These are phyloP conservation scores for Drosophila birchii DNA, from an alignment of 2,888 invertebrate species.

Conservation along the genomic window DNA sequence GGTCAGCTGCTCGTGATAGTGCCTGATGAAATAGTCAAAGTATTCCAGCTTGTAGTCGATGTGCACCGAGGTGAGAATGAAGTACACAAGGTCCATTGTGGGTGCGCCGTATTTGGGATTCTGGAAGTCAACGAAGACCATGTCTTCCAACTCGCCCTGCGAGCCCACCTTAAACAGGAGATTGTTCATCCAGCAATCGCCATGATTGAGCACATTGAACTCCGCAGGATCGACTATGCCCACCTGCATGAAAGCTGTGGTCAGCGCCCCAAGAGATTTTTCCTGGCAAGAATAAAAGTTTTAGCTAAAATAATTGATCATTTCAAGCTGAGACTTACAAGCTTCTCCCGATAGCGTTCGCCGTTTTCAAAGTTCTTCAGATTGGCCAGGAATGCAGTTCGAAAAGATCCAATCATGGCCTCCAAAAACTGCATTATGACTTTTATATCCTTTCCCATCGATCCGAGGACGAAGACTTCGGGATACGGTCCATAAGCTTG, in stretches of 20 bases:
- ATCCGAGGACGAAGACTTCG: constrained; percentile 26
- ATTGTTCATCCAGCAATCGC: constrained; percentile 81
- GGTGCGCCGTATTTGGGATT: constrained; percentile 75
- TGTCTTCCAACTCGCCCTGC: constrained; percentile 66
- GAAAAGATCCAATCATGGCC: constrained; percentile 31
- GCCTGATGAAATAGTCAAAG: constrained; percentile 82
- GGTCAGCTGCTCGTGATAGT: constrained; percentile 78
- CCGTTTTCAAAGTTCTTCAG: constrained; percentile 51
- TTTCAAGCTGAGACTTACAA: constrained; percentile 57
- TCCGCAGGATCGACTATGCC: constrained; percentile 47
- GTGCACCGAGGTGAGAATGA: constrained; percentile 78
- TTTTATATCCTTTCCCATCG: constrained; percentile 27
- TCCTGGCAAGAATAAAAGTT: constrained; percentile 4
- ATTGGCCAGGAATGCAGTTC: constrained; percentile 44
- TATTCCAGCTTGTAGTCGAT: constrained; percentile 73
- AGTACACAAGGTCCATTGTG: constrained; percentile 74
- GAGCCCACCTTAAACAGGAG: constrained; percentile 73
- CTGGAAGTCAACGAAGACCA: constrained; percentile 81
- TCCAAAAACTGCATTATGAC: constrained; percentile 30
- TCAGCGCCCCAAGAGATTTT: neutral
- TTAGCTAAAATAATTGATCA: neutral
- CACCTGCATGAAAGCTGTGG: constrained; percentile 4
- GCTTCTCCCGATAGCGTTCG: constrained; percentile 55
- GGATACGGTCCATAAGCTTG: constrained; percentile 60
- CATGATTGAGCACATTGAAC: constrained; percentile 78